Percentiles rank a stretch among this genome's conserved stretches.
Evolutionary conservation across 2,113 vertebrate genomes (phyloP).

Genomic region (Paracanthobrama guichenoti): DNA sequence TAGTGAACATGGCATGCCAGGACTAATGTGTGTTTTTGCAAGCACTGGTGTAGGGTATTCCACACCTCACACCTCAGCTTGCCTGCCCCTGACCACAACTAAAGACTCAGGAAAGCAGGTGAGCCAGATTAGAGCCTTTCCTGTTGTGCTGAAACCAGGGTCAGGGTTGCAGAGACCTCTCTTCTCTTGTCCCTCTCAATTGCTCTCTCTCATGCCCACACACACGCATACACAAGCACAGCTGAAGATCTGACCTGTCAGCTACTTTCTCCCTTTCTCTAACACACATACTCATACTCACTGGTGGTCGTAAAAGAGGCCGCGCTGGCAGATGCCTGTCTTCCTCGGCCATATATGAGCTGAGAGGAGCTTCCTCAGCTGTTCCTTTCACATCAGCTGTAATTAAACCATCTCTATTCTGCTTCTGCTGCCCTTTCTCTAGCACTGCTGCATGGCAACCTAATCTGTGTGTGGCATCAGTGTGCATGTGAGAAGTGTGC

Average conservation of each 20-base stretch:
- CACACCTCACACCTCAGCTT: constrained; percentile 58
- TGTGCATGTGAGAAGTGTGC: not conserved
- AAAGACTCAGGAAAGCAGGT: constrained; percentile 57
- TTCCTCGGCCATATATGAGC: constrained; percentile 71
- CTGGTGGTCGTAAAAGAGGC: constrained; percentile 70
- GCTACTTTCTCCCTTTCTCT: constrained; percentile 51
- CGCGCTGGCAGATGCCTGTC: constrained; percentile 73
- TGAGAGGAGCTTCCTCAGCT: constrained; percentile 70
- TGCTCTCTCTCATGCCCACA: not conserved
- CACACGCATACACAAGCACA: constrained; percentile 45
- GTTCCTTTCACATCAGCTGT: constrained; percentile 74
- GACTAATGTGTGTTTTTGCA: constrained; percentile 57
- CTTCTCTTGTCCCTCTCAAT: constrained; percentile 39
- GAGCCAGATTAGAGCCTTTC: constrained; percentile 57
- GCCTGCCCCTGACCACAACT: constrained; percentile 52
- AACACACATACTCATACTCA: constrained; percentile 35
- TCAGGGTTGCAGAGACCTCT: constrained; percentile 57
- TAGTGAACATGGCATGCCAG: constrained; percentile 31
- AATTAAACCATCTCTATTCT: constrained; percentile 68
- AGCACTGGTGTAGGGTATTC: constrained; percentile 58
- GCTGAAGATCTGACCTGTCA: constrained; percentile 55
- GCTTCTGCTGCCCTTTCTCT: constrained; percentile 68
- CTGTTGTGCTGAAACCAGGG: constrained; percentile 60
- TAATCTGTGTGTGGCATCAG: constrained; percentile 58
- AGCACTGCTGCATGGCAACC: constrained; percentile 64